Conservation (phyloP, 2,888 invertebrate species). For the Diachrysia chrysitis region DNA sequence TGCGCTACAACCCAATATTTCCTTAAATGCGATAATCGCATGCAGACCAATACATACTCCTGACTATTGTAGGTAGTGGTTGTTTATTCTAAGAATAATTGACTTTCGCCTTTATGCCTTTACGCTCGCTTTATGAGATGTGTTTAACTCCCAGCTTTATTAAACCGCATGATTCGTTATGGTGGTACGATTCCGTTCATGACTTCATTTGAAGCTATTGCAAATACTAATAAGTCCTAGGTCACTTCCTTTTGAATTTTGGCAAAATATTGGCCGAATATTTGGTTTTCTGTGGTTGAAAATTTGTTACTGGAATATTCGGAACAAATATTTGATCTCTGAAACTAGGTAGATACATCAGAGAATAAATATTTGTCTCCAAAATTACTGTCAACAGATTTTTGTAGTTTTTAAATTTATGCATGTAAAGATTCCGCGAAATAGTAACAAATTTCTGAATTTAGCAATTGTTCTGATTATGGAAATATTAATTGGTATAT, state of each 20-base stretch:
- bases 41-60: background rate
- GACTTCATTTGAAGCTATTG: background rate
- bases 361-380: background rate
- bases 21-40: constrained; percentile 17
- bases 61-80: background rate
- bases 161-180: constrained; percentile 11
- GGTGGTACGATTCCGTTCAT: constrained; percentile 32
- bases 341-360: background rate
- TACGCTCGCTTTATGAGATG: constrained; percentile 45
- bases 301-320: background rate
- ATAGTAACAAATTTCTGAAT: no score
- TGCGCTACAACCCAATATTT: background rate
- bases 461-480: no score
- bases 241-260: background rate
- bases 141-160: constrained; percentile 31
- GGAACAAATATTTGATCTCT: background rate
- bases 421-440: no score
- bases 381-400: background rate
- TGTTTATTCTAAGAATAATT: constrained; percentile 27
- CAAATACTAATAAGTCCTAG: background rate
- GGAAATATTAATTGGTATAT: no score
- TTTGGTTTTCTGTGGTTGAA: background rate
- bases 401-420: background rate
- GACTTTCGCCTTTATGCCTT: constrained; percentile 49
- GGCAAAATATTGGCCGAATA: background rate